Percentiles rank a stretch among this genome's conserved stretches.
Conservation (phyloP, 2,113 vertebrate species). For the Corythoichthys haematopterus region DNA sequence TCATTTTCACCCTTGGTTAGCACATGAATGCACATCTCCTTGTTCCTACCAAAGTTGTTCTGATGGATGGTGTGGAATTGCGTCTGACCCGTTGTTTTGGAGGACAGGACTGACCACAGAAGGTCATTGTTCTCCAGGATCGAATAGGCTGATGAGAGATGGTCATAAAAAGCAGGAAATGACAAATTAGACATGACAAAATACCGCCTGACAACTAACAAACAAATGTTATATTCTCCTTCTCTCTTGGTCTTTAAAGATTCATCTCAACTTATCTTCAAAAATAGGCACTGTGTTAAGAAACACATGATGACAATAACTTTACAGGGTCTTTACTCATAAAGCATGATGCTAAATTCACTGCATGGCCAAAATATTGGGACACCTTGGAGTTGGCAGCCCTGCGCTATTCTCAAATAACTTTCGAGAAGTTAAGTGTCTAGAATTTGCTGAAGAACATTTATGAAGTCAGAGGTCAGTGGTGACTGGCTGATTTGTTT, state of each 20-base stretch:
- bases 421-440: background rate
- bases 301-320: too few relatives aligned
- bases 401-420: background rate
- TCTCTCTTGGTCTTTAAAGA: background rate
- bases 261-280: too few relatives aligned
- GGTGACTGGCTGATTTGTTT: too few relatives aligned
- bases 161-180: background rate
- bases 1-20: background rate
- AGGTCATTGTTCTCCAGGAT: constrained; percentile 82
- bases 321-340: background rate
- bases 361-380: background rate
- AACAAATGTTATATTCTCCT: background rate
- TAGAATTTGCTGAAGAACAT: background rate
- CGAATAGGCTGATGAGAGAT: constrained; percentile 73
- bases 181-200: background rate
- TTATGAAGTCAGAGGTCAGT: background rate
- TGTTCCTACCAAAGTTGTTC: constrained; percentile 82
- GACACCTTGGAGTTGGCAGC: too few relatives aligned
- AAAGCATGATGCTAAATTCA: background rate
- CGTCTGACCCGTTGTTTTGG: constrained; percentile 73
- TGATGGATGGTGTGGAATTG: constrained; percentile 78
- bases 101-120: constrained; percentile 71
- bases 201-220: background rate
- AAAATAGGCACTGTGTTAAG: too few relatives aligned
- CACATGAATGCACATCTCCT: background rate